A percentile compares a stretch with the other conserved stretches of the same genome.
These are phyloP conservation scores for Heliopora coerulea DNA, from an alignment of 92 coral and sea anemone genomes.

Conservation along the genomic window DNA sequence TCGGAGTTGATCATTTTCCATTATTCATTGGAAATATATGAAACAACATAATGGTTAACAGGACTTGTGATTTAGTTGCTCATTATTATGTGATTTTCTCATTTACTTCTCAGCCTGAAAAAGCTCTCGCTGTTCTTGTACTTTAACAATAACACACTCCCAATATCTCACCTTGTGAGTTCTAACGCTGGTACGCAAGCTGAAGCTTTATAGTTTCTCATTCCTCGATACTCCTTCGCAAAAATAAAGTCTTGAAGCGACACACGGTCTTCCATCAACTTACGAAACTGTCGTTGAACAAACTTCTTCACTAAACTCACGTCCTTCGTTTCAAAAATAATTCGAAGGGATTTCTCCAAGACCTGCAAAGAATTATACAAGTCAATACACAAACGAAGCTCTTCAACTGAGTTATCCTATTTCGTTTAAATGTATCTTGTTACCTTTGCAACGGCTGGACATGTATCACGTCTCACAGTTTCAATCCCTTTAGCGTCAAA, in stretches of 20 bases:
- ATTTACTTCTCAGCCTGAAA: too few relatives aligned
- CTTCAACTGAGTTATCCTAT: background rate
- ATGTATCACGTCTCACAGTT: conserved; percentile 88
- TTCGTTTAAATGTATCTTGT: background rate
- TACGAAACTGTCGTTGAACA: conserved; percentile 90
- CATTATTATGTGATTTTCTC: too few relatives aligned
- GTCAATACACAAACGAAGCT: too few relatives aligned
- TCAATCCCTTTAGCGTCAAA: conserved; percentile 98
- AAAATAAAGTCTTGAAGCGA: conserved; percentile 87
- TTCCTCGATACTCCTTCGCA: conserved; percentile 97
- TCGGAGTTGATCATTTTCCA: background rate
- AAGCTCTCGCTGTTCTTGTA: too few relatives aligned
- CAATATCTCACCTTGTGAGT: conserved; percentile 64
- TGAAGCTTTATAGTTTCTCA: conserved; percentile 87
- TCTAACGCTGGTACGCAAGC: conserved; percentile 97
- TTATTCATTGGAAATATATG: too few relatives aligned
- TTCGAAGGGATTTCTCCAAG: conserved; percentile 82
- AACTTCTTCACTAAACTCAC: conserved; percentile 80
- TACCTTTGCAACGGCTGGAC: conserved; percentile 99
- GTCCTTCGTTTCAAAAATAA: conserved; percentile 82
- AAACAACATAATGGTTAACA: too few relatives aligned
- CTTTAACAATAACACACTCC: background rate
- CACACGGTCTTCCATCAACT: conserved; percentile 82
- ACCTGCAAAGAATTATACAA: conserved; percentile 44
- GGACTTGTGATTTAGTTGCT: too few relatives aligned